These are phyloP conservation scores for Glossosoma conforme DNA, from an alignment of 1,140 invertebrate genomes.

Conservation along the genomic window DNA sequence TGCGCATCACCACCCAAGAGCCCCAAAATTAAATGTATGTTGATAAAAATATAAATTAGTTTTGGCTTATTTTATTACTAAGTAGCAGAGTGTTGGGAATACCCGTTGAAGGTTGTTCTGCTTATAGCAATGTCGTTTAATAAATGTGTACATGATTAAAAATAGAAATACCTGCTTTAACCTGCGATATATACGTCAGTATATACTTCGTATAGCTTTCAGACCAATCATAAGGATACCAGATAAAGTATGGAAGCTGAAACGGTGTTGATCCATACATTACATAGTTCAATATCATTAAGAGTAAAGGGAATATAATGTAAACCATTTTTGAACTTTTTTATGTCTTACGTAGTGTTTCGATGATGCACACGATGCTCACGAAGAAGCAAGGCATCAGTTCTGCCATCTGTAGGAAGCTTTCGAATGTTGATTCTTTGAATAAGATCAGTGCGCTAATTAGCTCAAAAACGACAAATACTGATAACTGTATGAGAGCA, in stretches of 20 bases:
- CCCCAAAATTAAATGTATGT: too few relatives aligned
- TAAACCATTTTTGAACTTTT: constrained; percentile 17
- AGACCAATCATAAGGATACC: constrained; percentile 22
- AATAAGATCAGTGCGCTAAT: too few relatives aligned
- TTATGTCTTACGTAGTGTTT: constrained; percentile 1
- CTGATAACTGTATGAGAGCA: too few relatives aligned
- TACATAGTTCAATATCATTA: constrained; percentile 13
- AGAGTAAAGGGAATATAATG: constrained; percentile 20
- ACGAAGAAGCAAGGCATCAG: constrained; percentile 19
- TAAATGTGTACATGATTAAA: neutral
- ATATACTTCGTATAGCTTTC: constrained; percentile 4
- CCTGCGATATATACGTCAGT: constrained; percentile 17
- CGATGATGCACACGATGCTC: constrained; percentile 3
- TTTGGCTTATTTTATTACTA: too few relatives aligned
- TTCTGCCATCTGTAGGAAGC: constrained; percentile 16
- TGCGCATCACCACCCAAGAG: too few relatives aligned
- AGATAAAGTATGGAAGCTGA: constrained; percentile 22
- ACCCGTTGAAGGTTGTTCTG: too few relatives aligned
- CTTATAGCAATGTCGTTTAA: too few relatives aligned
- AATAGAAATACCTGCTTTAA: constrained; percentile 18
- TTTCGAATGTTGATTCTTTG: too few relatives aligned
- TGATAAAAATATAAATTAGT: too few relatives aligned
- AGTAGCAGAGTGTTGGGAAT: too few relatives aligned
- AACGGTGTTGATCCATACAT: constrained; percentile 2
- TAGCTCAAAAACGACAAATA: too few relatives aligned